Percentiles rank a stretch among this genome's conserved stretches.
phyloP scores from a whole-genome alignment of 2,113 vertebrate genomes.

The Todiramphus saurophagus region DNA sequence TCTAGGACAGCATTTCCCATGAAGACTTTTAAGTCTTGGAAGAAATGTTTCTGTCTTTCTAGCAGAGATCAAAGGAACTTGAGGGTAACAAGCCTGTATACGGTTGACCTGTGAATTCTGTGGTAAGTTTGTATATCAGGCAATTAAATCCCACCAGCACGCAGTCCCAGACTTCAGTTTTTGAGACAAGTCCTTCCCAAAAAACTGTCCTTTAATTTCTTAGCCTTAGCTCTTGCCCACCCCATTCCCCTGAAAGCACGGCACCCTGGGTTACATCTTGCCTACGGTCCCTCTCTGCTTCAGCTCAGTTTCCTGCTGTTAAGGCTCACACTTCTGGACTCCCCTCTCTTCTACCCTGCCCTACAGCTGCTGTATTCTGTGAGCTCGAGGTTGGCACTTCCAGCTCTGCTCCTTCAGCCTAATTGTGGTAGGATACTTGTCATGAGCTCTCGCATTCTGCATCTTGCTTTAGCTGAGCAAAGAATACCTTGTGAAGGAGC shows the following conservation, averaged over 20 bases:
- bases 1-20: neutral
- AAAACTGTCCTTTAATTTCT: neutral
- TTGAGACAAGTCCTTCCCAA: neutral
- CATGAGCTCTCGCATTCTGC: neutral
- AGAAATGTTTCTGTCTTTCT: neutral
- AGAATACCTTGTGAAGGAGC: neutral
- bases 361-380: neutral
- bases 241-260: neutral
- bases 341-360: neutral
- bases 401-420: neutral
- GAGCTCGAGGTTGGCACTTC: neutral
- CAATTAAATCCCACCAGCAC: neutral
- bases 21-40: neutral
- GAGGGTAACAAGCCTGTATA: fast-evolving
- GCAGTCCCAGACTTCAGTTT: neutral
- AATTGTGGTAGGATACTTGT: fast-evolving
- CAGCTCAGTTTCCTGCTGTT: neutral
- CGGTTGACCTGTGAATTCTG: no score
- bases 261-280: neutral
- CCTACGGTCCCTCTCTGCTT: neutral
- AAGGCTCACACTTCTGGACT: neutral
- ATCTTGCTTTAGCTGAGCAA: neutral
- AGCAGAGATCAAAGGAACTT: neutral
- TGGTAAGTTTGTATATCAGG: neutral
- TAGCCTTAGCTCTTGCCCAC: neutral